Conservation (phyloP, 2,888 invertebrate species). For the Lasioglossum oenotherae region DNA sequence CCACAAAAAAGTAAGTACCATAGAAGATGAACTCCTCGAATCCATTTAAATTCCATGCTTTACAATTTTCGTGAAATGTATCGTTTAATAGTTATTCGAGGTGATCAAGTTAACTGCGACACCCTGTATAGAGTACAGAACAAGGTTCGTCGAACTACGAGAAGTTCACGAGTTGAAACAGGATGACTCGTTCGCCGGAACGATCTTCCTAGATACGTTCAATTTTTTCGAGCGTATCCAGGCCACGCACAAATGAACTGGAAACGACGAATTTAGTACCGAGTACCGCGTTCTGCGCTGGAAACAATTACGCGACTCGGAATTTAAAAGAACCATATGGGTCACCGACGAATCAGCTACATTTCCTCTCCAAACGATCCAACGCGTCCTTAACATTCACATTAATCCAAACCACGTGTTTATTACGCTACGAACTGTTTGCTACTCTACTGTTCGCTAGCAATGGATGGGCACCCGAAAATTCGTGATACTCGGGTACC, state of each 20-base stretch:
- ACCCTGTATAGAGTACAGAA: too few species aligned
- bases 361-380: constrained; percentile 34
- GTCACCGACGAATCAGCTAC: constrained; percentile 51
- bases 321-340: constrained; percentile 55
- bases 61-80: too few species aligned
- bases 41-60: too few species aligned
- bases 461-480: too few species aligned
- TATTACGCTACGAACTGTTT: not conserved
- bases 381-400: constrained; percentile 45
- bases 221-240: constrained; percentile 27
- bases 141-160: not conserved
- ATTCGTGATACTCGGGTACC: too few species aligned
- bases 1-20: too few species aligned
- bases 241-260: constrained; percentile 52
- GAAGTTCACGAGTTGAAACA: not conserved
- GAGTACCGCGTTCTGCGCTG: constrained; percentile 20
- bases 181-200: constrained; percentile 8
- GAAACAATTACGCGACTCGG: constrained; percentile 54
- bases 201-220: constrained; percentile 2
- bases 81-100: too few species aligned
- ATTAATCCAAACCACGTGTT: not conserved
- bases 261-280: constrained; percentile 47
- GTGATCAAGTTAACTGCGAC: too few species aligned
- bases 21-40: too few species aligned
- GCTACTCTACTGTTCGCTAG: too few species aligned